A percentile compares a stretch with the other conserved stretches of the same genome.
phyloP scores from a whole-genome alignment of 2,888 invertebrate genomes.

The Pachliopta kotzebuea region DNA sequence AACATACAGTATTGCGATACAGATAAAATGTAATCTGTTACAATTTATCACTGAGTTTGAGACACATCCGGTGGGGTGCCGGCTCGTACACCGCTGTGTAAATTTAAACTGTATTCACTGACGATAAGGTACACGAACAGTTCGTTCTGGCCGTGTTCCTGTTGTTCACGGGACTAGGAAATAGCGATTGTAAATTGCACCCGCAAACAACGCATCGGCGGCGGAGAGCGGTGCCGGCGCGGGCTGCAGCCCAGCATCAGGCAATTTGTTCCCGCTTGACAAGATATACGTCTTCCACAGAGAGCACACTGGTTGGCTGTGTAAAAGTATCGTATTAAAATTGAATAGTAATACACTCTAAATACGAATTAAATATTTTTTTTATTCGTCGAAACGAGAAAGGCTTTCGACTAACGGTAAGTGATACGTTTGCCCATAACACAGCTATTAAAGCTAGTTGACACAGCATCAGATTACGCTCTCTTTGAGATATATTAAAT shows the following conservation, averaged over 20 bases:
- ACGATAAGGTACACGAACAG: not conserved
- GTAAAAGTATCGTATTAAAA: too few relatives aligned
- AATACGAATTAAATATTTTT: too few relatives aligned
- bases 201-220: conserved; percentile 17
- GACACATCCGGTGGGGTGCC: not conserved
- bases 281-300: too few relatives aligned
- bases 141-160: not conserved
- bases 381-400: too few relatives aligned
- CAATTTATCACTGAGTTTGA: conserved; percentile 17
- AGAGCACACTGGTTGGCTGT: too few relatives aligned
- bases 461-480: too few relatives aligned
- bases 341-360: too few relatives aligned
- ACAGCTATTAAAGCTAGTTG: too few relatives aligned
- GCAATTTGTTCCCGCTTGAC: conserved; percentile 15
- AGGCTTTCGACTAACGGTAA: too few relatives aligned
- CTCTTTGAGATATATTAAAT: too few relatives aligned
- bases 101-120: conserved; percentile 1
- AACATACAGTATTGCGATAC: not conserved
- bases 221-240: not conserved
- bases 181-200: conserved; percentile 20
- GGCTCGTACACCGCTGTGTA: not conserved
- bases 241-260: not conserved
- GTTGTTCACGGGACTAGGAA: not conserved
- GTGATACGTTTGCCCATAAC: too few relatives aligned
- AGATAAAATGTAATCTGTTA: conserved; percentile 21